Percentiles rank a stretch among this genome's conserved stretches.
Conservation (phyloP, 2,113 vertebrate species). For the Microcebus tavaratra region DNA sequence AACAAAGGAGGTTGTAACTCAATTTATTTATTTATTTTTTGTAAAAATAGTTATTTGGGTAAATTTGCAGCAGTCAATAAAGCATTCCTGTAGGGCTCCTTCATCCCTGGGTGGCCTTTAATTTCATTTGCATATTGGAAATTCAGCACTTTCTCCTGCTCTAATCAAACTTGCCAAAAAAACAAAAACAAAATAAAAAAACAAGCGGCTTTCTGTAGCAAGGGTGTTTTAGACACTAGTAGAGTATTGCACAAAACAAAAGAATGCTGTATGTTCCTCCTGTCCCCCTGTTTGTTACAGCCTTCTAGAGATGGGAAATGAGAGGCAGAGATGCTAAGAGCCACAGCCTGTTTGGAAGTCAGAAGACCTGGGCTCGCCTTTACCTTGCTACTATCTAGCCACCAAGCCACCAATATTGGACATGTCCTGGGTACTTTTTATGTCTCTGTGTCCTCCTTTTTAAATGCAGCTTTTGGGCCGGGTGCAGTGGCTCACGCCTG, state of each 20-base stretch:
- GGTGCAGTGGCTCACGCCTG: no score
- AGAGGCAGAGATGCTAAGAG: neutral
- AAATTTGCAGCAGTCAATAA: constrained; percentile 66
- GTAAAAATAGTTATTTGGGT: constrained; percentile 57
- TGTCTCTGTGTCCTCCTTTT: neutral
- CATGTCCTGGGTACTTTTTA: neutral
- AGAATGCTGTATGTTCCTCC: neutral
- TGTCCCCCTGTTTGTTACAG: neutral
- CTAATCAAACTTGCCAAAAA: constrained; percentile 67
- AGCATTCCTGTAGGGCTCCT: constrained; percentile 60
- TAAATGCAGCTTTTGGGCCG: neutral
- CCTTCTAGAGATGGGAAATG: neutral
- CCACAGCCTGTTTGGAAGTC: accelerated
- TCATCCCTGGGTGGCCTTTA: constrained; percentile 61
- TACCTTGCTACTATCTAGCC: neutral
- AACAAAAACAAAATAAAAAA: neutral
- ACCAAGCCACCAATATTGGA: no score
- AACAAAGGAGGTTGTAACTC: constrained; percentile 56
- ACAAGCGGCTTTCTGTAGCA: neutral
- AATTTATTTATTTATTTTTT: constrained; percentile 55
- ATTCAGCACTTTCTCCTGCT: constrained; percentile 71
- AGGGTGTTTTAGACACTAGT: neutral
- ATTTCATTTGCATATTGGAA: constrained; percentile 77
- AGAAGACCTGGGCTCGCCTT: no score
- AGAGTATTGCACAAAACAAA: neutral